Base-by-base conservation (phyloP, 2,113 vertebrate species). In the Hiodon tergisus region DNA sequence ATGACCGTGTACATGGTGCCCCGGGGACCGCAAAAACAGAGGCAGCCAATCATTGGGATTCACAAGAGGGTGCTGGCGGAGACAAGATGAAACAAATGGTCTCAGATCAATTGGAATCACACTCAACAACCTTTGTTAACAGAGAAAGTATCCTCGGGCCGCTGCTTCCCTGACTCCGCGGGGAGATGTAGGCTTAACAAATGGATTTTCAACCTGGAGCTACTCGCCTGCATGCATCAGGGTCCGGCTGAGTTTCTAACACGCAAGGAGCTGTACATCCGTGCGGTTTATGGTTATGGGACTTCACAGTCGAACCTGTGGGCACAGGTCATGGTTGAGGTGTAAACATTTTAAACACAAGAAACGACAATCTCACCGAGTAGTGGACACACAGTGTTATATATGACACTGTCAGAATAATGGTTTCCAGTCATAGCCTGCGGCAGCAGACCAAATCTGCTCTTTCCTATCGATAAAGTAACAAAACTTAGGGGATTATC, bases 71-170 rank as follows among this genome's bases (percentile, higher is more conserved):
- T 73, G 60, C 53, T 72, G 14, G 71, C 60, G 63, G 61, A 80
- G 77, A 80, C 67, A 76, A 81, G 66, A 78, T 72, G 75, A 78
- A 76, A 78, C 71, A 55, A 71, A 67, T 55, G 55, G 54, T 57
- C 70, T 52, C 72, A 73, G 67, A 83, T 85, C 73, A 73, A 82
- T 82, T 77, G 74, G 48, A 83, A 79, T 78, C 78, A 78, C 65
- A 63, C 62, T 53, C 63, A 8, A 16, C 55, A 59, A 63, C 59
- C 16, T n/a, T 57, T 72, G 78, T 76, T 77, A 80, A 80, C 76
- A 72, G 72, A 79, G 70, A 76, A 74, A 80, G 78, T 31, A 47
- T 63, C 75, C 76, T 54, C 9, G 2, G 63, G 67, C 59, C 78
- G 63, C 54, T 59, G 54, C 54, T 10, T 13, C 7, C 50, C 17